A percentile compares a stretch with the other conserved stretches of the same genome.
Evolutionary conservation across 2,797 vertebrate species (phyloP).

Genomic region (Anguilla megastoma): DNA sequence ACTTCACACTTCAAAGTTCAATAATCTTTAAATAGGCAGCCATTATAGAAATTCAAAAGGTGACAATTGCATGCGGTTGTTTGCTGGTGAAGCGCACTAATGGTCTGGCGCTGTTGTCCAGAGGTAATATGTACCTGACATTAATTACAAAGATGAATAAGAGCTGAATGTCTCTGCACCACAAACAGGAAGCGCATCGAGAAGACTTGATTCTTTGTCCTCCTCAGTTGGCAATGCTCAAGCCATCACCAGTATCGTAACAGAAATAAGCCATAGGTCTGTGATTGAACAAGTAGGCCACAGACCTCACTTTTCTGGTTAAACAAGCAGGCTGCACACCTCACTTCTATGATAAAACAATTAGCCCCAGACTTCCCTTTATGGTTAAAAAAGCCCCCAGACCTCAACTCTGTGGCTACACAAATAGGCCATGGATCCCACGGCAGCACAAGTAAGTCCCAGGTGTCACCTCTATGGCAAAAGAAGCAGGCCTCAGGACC

Average conservation of each 20-base stretch:
- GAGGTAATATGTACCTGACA: constrained; percentile 31
- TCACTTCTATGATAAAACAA: neutral
- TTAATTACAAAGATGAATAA: constrained; percentile 46
- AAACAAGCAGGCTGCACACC: neutral
- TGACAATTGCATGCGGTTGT: constrained; percentile 10
- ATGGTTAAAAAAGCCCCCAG: neutral
- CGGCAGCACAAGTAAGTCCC: neutral
- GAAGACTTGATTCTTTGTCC: neutral
- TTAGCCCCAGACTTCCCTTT: neutral
- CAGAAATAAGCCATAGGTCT: neutral
- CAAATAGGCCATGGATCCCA: neutral
- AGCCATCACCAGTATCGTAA: neutral
- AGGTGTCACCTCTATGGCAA: neutral
- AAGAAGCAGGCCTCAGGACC: neutral
- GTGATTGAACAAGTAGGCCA: neutral
- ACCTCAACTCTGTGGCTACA: neutral
- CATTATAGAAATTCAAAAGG: neutral
- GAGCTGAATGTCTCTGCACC: constrained; percentile 32
- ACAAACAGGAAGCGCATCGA: constrained; percentile 18
- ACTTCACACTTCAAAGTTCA: neutral
- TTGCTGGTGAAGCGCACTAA: constrained; percentile 49
- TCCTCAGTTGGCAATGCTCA: neutral
- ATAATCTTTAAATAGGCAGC: neutral
- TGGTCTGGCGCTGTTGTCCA: constrained; percentile 25
- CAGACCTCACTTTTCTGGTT: neutral